Percentiles rank a stretch among this genome's conserved stretches.
Conservation (phyloP, 2,797 vertebrate genomes). For the Centroberyx gerrardi region DNA sequence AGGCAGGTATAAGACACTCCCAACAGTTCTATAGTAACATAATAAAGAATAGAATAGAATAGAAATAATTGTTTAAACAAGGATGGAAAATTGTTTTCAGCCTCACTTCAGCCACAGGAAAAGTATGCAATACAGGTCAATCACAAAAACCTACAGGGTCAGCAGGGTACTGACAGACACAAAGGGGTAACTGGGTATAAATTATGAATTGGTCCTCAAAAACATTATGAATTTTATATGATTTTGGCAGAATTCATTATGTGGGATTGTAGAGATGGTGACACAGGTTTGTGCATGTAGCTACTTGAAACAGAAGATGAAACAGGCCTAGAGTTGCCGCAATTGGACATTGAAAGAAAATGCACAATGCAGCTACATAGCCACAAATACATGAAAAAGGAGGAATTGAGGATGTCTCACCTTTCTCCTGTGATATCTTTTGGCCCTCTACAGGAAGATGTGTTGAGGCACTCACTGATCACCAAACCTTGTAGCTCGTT, state of each 20-base stretch:
- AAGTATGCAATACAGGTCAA: too few relatives aligned
- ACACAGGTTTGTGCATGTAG: background rate
- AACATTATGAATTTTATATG: background rate
- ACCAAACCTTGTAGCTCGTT: slow-evolving; percentile 47
- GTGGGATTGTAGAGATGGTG: background rate
- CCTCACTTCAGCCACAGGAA: too few relatives aligned
- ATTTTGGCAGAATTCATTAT: background rate
- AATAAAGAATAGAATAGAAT: background rate
- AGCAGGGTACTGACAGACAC: background rate
- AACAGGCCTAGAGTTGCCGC: background rate
- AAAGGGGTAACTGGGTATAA: background rate
- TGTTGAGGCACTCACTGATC: slow-evolving; percentile 50
- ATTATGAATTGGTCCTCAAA: background rate
- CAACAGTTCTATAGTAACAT: slow-evolving; percentile 28
- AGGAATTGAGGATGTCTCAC: slow-evolving; percentile 50
- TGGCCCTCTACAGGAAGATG: slow-evolving; percentile 28
- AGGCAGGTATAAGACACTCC: slow-evolving; percentile 46
- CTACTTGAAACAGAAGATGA: too few relatives aligned
- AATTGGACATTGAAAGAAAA: background rate
- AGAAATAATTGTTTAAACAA: too few relatives aligned
- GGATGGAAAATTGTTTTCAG: too few relatives aligned
- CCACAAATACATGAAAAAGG: background rate
- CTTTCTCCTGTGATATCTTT: slow-evolving; percentile 48
- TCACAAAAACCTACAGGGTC: too few relatives aligned
- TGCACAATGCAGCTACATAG: background rate